Evolutionary conservation across 2,797 vertebrate genomes (phyloP).

Genomic region (Xyrichtys novacula): DNA sequence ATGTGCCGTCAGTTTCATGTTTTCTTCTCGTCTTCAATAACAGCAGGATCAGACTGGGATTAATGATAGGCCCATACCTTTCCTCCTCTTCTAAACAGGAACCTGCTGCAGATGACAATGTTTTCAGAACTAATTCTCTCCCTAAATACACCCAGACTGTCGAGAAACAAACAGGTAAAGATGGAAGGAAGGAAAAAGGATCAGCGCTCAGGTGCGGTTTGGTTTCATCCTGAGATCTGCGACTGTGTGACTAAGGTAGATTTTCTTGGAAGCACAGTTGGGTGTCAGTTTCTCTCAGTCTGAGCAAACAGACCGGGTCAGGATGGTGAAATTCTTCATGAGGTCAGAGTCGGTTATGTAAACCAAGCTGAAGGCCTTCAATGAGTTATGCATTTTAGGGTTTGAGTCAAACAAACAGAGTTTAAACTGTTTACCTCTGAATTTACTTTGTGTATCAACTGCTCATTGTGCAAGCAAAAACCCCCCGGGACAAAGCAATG

Average conservation of each 20-base stretch:
- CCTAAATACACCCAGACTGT: conserved; percentile 11
- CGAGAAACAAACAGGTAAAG: conserved; percentile 20
- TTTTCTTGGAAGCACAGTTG: conserved; percentile 13
- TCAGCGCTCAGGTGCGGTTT: neutral
- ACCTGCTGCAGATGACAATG: conserved; percentile 32
- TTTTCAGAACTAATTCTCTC: conserved; percentile 22
- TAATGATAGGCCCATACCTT: conserved; percentile 5
- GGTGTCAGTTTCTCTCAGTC: conserved; percentile 23
- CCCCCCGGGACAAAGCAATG: too few relatives aligned
- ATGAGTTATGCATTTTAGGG: neutral
- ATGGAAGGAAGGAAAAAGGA: neutral
- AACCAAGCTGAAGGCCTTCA: neutral
- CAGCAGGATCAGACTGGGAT: conserved; percentile 16
- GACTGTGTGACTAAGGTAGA: neutral
- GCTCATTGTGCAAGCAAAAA: too few relatives aligned
- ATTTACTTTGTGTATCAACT: neutral
- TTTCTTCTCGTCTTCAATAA: conserved; percentile 16
- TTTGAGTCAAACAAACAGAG: conserved; percentile 4
- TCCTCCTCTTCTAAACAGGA: neutral
- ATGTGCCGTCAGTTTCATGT: conserved; percentile 32
- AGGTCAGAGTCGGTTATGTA: conserved; percentile 7
- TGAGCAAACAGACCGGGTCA: conserved; percentile 25
- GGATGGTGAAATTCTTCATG: conserved; percentile 2
- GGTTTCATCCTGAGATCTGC: neutral
- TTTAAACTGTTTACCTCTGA: neutral